A percentile compares a stretch with the other conserved stretches of the same genome.
phyloP scores from a whole-genome alignment of 2,797 vertebrate genomes.

The Xerus rutilus region DNA sequence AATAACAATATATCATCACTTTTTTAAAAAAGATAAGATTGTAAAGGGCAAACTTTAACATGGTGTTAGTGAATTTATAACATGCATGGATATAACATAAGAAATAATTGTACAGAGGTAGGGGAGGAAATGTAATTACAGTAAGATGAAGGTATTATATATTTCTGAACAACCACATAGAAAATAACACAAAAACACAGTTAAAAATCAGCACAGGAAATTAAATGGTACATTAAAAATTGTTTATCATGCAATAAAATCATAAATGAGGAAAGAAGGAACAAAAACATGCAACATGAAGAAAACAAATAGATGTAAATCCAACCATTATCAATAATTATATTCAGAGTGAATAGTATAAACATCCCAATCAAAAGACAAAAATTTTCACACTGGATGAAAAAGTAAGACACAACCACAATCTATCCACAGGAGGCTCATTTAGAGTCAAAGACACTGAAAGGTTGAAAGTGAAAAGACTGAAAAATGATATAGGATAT shows the following conservation, averaged over 20 bases:
- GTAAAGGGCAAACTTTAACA: background rate
- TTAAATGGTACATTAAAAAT: slow-evolving; percentile 4
- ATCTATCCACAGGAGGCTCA: no score
- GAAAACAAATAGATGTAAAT: background rate
- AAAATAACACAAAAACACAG: background rate
- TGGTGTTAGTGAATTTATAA: background rate
- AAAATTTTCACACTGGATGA: background rate
- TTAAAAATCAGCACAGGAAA: slow-evolving; percentile 17
- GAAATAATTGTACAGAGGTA: background rate
- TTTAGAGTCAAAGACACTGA: background rate
- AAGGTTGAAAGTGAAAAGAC: background rate
- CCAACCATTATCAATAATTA: background rate
- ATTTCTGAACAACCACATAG: background rate
- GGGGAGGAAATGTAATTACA: background rate
- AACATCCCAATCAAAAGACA: background rate
- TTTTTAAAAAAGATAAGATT: background rate
- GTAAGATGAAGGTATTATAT: background rate
- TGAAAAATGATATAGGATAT: background rate
- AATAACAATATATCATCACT: no score
- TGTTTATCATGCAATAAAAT: background rate
- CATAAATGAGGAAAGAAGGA: background rate
- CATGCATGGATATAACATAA: background rate
- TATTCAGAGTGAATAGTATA: background rate
- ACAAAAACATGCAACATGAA: background rate
- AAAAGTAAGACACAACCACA: background rate